phyloP scores from a whole-genome alignment of 2,888 invertebrate genomes.

The Perizoma flavofasciatum region DNA sequence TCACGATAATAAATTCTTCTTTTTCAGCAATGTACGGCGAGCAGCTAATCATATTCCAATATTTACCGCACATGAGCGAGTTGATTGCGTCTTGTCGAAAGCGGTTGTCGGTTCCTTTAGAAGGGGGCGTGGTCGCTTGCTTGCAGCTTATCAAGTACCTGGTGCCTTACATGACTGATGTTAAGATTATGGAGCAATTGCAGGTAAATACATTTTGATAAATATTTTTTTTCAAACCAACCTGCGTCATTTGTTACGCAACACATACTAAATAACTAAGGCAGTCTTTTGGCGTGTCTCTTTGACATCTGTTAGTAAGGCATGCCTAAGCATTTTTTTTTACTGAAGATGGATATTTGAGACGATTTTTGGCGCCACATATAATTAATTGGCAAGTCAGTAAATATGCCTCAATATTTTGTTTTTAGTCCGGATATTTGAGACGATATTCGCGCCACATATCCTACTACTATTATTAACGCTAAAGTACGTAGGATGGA shows the following conservation, averaged over 20 bases:
- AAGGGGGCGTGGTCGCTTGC: constrained; percentile 94
- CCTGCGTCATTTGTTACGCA: background rate
- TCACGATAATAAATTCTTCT: background rate
- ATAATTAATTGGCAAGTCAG: no score
- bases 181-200: constrained; percentile 93
- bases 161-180: constrained; percentile 92
- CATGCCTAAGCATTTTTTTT: no score
- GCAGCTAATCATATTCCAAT: constrained; percentile 93
- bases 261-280: no score
- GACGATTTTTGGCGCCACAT: no score
- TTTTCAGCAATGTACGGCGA: constrained; percentile 91
- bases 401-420: no score
- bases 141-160: constrained; percentile 91
- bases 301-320: no score
- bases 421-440: no score
- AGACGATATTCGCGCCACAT: no score
- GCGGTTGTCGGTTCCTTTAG: constrained; percentile 91
- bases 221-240: background rate
- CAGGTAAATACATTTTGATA: constrained; percentile 80
- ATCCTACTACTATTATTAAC: no score
- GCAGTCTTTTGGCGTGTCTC: no score
- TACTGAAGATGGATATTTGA: no score
- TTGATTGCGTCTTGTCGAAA: constrained; percentile 91
- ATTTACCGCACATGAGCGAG: constrained; percentile 95
- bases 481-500: no score